Evolutionary conservation across 2,888 invertebrate species (phyloP).

Genomic region (Sphaerophoria rueppellii): DNA sequence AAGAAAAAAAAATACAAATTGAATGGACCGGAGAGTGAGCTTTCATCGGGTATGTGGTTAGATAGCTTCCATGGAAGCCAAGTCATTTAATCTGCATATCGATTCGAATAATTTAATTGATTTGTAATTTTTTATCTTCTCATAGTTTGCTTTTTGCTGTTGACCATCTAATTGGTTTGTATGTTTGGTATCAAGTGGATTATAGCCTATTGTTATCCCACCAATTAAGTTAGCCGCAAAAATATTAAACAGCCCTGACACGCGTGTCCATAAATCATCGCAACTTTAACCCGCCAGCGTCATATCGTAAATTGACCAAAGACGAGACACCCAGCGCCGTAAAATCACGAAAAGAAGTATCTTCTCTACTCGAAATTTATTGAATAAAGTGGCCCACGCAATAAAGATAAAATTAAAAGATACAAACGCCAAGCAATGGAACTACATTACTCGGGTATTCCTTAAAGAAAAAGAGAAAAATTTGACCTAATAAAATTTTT

Average conservation of each 20-base stretch:
- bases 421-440: constrained; percentile 15
- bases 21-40: constrained; percentile 18
- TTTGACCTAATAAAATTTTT: constrained; percentile 29
- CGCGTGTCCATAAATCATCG: constrained; percentile 28
- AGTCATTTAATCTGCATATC: constrained; percentile 66
- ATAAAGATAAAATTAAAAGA: constrained; percentile 58
- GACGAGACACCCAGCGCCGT: neutral
- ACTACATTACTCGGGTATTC: too few relatives aligned
- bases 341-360: constrained; percentile 17
- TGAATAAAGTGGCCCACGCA: constrained; percentile 27
- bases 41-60: constrained; percentile 24
- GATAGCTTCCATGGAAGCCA: constrained; percentile 52
- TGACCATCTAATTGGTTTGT: constrained; percentile 18
- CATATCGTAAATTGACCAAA: constrained; percentile 14
- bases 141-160: constrained; percentile 2
- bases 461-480: neutral
- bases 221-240: constrained; percentile 14
- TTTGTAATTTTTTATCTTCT: constrained; percentile 64
- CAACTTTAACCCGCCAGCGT: neutral
- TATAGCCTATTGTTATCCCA: neutral
- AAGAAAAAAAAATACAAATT: neutral
- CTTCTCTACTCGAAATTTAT: constrained; percentile 13
- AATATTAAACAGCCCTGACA: constrained; percentile 25
- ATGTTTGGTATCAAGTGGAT: neutral
- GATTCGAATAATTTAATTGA: constrained; percentile 61